These are phyloP conservation scores for Phrynocephalus vlangalii DNA, from an alignment of 2,797 vertebrate genomes.

Conservation along the genomic window DNA sequence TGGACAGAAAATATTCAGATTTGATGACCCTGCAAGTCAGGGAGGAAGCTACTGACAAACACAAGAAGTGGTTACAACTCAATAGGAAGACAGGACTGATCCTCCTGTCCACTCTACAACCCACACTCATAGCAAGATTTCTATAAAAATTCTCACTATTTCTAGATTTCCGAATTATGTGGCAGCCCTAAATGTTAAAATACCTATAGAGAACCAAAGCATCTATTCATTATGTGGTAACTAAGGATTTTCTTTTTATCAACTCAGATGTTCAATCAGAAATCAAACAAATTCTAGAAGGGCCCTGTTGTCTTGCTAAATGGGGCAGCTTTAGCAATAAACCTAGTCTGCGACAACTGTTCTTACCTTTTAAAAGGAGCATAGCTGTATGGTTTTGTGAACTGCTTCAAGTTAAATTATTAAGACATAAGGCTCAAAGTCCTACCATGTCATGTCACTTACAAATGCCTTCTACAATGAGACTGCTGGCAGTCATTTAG, in stretches of 20 bases:
- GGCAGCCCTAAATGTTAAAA: not conserved
- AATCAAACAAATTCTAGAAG: not conserved
- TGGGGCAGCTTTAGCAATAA: too few relatives aligned
- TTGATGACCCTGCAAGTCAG: not conserved
- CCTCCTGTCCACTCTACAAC: not conserved
- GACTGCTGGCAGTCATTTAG: not conserved
- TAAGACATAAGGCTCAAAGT: not conserved
- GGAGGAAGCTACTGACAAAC: not conserved
- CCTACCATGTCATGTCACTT: not conserved
- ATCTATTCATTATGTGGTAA: not conserved
- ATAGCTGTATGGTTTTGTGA: not conserved
- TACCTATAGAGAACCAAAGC: not conserved
- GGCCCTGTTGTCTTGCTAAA: not conserved
- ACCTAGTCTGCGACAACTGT: not conserved
- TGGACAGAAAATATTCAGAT: not conserved
- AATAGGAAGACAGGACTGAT: not conserved
- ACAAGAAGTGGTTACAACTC: not conserved
- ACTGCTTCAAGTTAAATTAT: not conserved
- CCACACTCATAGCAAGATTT: not conserved
- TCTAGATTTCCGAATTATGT: not conserved
- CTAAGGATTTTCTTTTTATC: not conserved
- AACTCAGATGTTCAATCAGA: not conserved
- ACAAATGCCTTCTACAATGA: not conserved
- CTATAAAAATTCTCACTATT: not conserved
- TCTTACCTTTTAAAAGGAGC: not conserved